Evolutionary conservation across 2,113 vertebrate genomes (phyloP).

Genomic region (Podocnemis expansa): DNA sequence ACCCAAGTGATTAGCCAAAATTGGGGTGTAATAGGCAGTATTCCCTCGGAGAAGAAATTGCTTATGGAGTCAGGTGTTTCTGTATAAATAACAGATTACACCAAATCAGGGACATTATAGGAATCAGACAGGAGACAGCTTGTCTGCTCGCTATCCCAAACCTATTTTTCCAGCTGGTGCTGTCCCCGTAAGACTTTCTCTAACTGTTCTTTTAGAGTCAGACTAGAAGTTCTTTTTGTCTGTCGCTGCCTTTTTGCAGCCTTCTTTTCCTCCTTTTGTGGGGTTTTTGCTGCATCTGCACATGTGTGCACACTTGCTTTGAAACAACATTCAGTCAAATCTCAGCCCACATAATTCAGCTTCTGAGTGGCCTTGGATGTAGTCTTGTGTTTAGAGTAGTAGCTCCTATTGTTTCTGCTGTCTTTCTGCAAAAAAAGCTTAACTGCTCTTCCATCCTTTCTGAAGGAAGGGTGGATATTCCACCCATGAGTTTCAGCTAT

Average conservation of each 20-base stretch:
- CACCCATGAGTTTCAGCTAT: neutral
- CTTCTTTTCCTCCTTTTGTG: neutral
- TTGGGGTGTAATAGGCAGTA: neutral
- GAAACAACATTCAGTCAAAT: neutral
- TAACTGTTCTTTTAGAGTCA: neutral
- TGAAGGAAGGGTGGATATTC: neutral
- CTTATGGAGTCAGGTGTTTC: neutral
- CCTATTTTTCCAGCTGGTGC: neutral
- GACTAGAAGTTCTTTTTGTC: neutral
- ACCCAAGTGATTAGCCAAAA: neutral
- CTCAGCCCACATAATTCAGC: too few species aligned
- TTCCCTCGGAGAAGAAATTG: neutral
- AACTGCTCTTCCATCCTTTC: neutral
- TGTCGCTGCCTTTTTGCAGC: neutral
- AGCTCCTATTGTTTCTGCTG: neutral
- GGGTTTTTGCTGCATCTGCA: neutral
- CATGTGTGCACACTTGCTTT: neutral
- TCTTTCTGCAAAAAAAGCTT: neutral
- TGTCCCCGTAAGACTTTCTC: neutral
- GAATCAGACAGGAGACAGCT: neutral
- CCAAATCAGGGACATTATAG: neutral
- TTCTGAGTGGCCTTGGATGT: too few species aligned
- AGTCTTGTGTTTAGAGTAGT: neutral
- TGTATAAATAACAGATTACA: neutral
- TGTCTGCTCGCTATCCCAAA: neutral